Evolutionary conservation across 2,797 vertebrate species (phyloP), one percentile per base, ranked within the genome.

Genomic region (Diglossa cyanea): DNA sequence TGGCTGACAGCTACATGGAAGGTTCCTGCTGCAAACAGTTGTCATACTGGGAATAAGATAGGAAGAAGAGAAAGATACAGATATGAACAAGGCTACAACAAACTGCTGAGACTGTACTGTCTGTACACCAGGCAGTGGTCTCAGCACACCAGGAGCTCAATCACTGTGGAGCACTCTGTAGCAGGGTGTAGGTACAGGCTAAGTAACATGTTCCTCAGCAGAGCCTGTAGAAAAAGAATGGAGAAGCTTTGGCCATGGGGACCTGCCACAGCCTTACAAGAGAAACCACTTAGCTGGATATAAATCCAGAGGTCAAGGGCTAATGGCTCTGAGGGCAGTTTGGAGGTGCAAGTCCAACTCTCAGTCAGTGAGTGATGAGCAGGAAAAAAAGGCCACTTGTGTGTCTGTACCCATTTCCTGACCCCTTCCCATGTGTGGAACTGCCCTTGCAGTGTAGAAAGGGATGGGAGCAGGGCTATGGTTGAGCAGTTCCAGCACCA

Each of bases 381-480:
- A 68, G 31, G 33, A 37, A 62, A 67, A 54, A 84, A 78, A 68
- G 17, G 31, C 17, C 44, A 24, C 30, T 50, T 75, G 17, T 57
- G 39, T 65, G 17, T 81, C 40, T 83, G 48, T 26, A 75, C 17
- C 16, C 25, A 40, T 57, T 78, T 86, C 73, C 50, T 81, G 39
- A 7, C 23, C 33, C 14, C 9, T 66, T 72, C 26, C 35, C 5
- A 2, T 4, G 1, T 0, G 10, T 23, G 42, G 54, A 88, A 67
- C 37, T 2, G 1, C 4, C 37, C 54, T 90, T 54, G 21, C 35
- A 51, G 23, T 17, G 26, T 31, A 4, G 1, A 51, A 70, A 39
- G 14, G 4, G 9, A 53, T 9, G 13, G 47, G 11, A 92, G 17
- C 0, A 0, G 11, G 26, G 30, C n/a, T 5, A 1, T 35, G 26